phyloP scores from a whole-genome alignment of 2,888 invertebrate species.

The Oxyteleia sp. region DNA sequence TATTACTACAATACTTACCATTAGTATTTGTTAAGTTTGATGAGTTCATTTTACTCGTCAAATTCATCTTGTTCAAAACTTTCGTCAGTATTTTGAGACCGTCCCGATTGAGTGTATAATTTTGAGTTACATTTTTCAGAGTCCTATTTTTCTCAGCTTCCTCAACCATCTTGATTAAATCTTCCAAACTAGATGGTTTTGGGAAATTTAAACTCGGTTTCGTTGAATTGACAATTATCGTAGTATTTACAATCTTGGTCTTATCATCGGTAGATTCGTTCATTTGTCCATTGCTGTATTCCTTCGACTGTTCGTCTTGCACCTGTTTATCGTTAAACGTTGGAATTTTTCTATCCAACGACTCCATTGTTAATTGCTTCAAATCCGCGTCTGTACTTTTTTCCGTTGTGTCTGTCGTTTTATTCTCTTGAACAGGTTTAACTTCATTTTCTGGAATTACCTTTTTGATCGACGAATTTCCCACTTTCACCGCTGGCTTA shows the following conservation, averaged over 20 bases:
- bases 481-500: conserved; percentile 27
- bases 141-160: conserved; percentile 80
- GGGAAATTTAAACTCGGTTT: conserved; percentile 43
- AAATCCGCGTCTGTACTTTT: conserved; percentile 33
- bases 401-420: conserved; percentile 2
- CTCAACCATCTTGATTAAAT: conserved; percentile 83
- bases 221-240: neutral
- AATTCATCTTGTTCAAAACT: conserved; percentile 89
- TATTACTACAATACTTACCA: conserved; percentile 58
- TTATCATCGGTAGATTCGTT: conserved; percentile 63
- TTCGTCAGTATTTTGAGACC: conserved; percentile 91
- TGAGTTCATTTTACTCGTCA: conserved; percentile 76
- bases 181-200: conserved; percentile 78
- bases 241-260: conserved; percentile 5
- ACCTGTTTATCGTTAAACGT: conserved; percentile 73
- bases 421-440: conserved; percentile 69
- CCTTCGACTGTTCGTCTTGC: conserved; percentile 80
- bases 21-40: conserved; percentile 50
- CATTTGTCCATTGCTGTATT: conserved; percentile 79
- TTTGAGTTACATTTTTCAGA: conserved; percentile 80
- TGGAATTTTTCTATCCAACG: conserved; percentile 82
- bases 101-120: conserved; percentile 90
- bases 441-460: conserved; percentile 58
- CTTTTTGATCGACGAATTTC: conserved; percentile 22
- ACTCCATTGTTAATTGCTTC: conserved; percentile 68